phyloP scores from a whole-genome alignment of 35 echinoderm and acorn worm genomes.

The Acanthaster planci region DNA sequence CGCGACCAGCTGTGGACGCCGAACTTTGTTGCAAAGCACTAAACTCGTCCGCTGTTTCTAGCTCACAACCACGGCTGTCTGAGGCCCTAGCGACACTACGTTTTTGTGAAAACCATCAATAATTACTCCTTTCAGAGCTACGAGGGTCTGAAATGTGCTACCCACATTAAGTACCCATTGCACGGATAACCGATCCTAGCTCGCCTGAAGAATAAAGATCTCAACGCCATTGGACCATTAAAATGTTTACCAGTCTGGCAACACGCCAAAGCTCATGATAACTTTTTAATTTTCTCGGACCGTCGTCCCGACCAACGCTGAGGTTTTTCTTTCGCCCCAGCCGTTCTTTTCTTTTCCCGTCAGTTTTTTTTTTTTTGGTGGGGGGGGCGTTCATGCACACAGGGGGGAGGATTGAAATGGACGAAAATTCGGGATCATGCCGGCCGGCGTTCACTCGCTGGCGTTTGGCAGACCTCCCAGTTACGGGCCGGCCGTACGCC shows the following conservation, averaged over 20 bases:
- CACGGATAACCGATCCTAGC: neutral
- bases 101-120: too few species aligned
- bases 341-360: neutral
- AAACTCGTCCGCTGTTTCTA: too few species aligned
- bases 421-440: too few species aligned
- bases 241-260: slow-evolving; percentile 31
- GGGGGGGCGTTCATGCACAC: too few species aligned
- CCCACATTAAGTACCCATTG: slow-evolving; percentile 1
- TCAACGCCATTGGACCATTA: neutral
- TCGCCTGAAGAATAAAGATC: neutral
- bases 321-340: neutral
- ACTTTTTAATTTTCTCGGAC: slow-evolving; percentile 20
- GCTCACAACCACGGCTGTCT: too few species aligned
- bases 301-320: neutral
- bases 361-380: too few species aligned
- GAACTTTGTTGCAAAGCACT: too few species aligned
- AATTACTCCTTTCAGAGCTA: neutral
- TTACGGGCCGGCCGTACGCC: neutral
- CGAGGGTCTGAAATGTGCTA: neutral
- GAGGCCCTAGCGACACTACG: too few species aligned
- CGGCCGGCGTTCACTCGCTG: too few species aligned
- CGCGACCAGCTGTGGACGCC: too few species aligned
- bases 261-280: slow-evolving; percentile 18
- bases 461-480: neutral
- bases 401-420: too few species aligned